Percentiles rank a stretch among this genome's conserved stretches.
These are phyloP conservation scores for Agrypnus murinus DNA, from an alignment of 2,888 invertebrate genomes.

Conservation along the genomic window DNA sequence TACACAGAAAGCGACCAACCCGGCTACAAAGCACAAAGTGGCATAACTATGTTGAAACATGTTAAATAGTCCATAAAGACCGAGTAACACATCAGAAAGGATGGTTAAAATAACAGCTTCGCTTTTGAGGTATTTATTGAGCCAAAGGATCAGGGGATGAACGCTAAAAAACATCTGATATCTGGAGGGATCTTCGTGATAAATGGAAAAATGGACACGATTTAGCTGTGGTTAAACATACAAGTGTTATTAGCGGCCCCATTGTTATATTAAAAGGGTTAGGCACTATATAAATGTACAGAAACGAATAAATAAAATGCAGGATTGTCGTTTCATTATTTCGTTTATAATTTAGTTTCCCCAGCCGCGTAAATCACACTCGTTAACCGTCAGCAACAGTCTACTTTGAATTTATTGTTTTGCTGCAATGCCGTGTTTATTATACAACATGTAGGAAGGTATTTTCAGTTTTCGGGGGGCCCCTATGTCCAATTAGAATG, in stretches of 20 bases:
- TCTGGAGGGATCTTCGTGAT: slow-evolving; percentile 17
- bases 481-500: slow-evolving; percentile 24
- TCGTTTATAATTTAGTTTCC: slow-evolving; percentile 60
- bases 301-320: slow-evolving; percentile 56
- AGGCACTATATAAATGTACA: slow-evolving; percentile 47
- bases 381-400: slow-evolving; percentile 59
- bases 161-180: slow-evolving; percentile 3
- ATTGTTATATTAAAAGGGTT: slow-evolving; percentile 47
- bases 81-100: slow-evolving; percentile 11
- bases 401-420: slow-evolving; percentile 60
- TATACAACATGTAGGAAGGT: slow-evolving; percentile 48
- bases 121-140: slow-evolving; percentile 13
- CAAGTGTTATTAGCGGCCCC: slow-evolving; percentile 46
- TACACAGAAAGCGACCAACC: slow-evolving; percentile 25
- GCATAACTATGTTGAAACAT: slow-evolving; percentile 33
- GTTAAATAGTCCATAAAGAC: slow-evolving; percentile 32
- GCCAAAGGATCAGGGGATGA: not conserved
- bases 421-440: slow-evolving; percentile 53
- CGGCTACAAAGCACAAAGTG: slow-evolving; percentile 34
- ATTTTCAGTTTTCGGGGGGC: slow-evolving; percentile 29
- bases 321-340: slow-evolving; percentile 59
- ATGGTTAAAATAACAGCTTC: slow-evolving; percentile 16
- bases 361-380: slow-evolving; percentile 58
- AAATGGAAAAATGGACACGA: slow-evolving; percentile 38
- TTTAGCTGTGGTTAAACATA: slow-evolving; percentile 45